phyloP scores from a whole-genome alignment of 2,797 vertebrate species.

The Pseudomugil tenellus region DNA sequence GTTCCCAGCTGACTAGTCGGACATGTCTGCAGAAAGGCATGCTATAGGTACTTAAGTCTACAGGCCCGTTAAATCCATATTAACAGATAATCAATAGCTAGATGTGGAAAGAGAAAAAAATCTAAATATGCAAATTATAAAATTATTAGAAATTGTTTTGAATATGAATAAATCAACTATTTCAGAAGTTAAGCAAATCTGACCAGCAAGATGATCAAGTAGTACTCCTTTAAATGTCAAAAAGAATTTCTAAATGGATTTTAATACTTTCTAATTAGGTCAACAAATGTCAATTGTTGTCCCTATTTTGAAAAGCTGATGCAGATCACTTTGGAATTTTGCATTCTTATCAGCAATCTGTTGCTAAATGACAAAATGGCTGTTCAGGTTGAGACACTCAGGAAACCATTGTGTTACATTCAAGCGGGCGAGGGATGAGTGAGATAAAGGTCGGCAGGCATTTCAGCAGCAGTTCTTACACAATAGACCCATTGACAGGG shows the following conservation, averaged over 20 bases:
- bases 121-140: not conserved
- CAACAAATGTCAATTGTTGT: slow-evolving; percentile 63
- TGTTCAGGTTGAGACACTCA: slow-evolving; percentile 49
- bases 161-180: not conserved
- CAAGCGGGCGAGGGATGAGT: slow-evolving; percentile 55
- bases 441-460: slow-evolving; percentile 65
- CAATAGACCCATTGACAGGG: slow-evolving; percentile 78
- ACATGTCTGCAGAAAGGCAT: slow-evolving; percentile 8
- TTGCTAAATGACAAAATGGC: slow-evolving; percentile 71
- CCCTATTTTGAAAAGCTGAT: slow-evolving; percentile 60
- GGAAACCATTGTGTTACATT: slow-evolving; percentile 59
- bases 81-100: no score
- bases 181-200: not conserved
- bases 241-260: slow-evolving; percentile 36
- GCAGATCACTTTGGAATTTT: slow-evolving; percentile 68
- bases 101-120: no score
- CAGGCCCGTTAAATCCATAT: not conserved
- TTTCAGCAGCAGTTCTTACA: slow-evolving; percentile 61
- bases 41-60: slow-evolving; percentile 16
- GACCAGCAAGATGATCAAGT: not conserved
- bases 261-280: slow-evolving; percentile 53
- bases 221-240: no score
- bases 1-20: slow-evolving; percentile 36
- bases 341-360: slow-evolving; percentile 71
- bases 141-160: not conserved